Base-by-base conservation (phyloP, 2,797 vertebrate genomes). In the Tiaroga cobitis region DNA sequence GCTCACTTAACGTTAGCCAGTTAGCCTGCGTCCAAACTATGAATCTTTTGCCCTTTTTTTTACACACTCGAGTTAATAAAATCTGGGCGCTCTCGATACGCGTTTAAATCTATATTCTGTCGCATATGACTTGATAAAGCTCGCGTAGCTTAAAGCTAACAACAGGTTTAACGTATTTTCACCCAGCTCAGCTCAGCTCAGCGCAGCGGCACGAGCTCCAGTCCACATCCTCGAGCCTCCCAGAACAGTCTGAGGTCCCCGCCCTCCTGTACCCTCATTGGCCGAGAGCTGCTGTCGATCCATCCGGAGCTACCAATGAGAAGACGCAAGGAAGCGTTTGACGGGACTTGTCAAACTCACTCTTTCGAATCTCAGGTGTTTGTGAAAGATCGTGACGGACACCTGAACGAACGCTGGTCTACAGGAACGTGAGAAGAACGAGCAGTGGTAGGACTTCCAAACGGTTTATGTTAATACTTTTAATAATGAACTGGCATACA, bases 181-280 rank as follows among this genome's bases (percentile, higher is more conserved):
- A 78, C 65, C 39, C 4, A 16, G 46, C 49, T 19, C 76, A 16
- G 46, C 49, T 19, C 76, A 80, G 76, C 67, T 80, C 68, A 85
- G 68, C 67, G 41, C 39, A 80, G 68, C 68, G 68, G 89, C 89
- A 89, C 80, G 70, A 89, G 81, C 87, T 87, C 72, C 76, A 59
- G 46, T 81, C 49, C 49, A 77, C 63, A 84, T 89, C 81, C 87
- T 88, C 84, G 82, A 89, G 86, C 85, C 83, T 72, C 72, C 68
- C 70, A 79, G 69, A 80, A 75, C 80, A 54, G 84, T 79, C 83
- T 46, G 24, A 56, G n/a, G 77, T 59, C 61, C 34, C 82, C 87
- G 80, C 82, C 88, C 83, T 61, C n/a, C 65, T 46, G 41, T n/a
- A 8, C 37, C 37, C 49, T 81, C 21, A 90, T 90, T 89, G 74